Percentiles rank a stretch among this genome's conserved stretches.
phyloP scores from a whole-genome alignment of 2,888 invertebrate species.

The Caprella mutica region DNA sequence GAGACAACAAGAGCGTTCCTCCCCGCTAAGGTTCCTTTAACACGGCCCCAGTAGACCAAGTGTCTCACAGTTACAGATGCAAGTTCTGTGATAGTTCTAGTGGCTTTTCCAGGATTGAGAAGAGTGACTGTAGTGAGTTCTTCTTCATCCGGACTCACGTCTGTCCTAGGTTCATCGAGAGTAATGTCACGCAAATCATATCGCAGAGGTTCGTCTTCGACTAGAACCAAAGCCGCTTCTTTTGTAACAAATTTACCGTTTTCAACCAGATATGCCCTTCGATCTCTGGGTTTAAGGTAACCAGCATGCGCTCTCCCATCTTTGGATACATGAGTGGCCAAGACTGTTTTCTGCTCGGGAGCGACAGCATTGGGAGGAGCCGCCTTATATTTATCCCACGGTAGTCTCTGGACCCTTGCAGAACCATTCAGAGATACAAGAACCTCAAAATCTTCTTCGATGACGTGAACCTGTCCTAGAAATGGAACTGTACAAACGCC shows the following conservation, averaged over 20 bases:
- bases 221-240: slow-evolving; percentile 24
- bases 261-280: slow-evolving; percentile 19
- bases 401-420: slow-evolving; percentile 16
- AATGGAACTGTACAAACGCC: slow-evolving; percentile 30
- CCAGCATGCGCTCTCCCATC: slow-evolving; percentile 22
- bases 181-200: slow-evolving; percentile 23
- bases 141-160: slow-evolving; percentile 12
- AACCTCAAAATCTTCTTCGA: slow-evolving; percentile 20
- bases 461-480: slow-evolving; percentile 12
- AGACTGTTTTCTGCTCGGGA: slow-evolving; percentile 14
- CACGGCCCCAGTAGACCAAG: slow-evolving; percentile 25
- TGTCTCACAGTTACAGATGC: slow-evolving; percentile 19
- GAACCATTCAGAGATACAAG: slow-evolving; percentile 32
- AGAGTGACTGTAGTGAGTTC: slow-evolving; percentile 14
- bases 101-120: slow-evolving; percentile 21
- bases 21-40: slow-evolving; percentile 28
- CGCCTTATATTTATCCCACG: slow-evolving; percentile 28
- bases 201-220: slow-evolving; percentile 25
- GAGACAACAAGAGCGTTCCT: slow-evolving; percentile 19
- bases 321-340: slow-evolving; percentile 16
- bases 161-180: slow-evolving; percentile 13
- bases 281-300: slow-evolving; percentile 16
- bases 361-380: slow-evolving; percentile 29
- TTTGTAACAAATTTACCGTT: slow-evolving; percentile 10
- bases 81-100: slow-evolving; percentile 18